Evolutionary conservation across 2,113 vertebrate species (phyloP).

Genomic region (Pao palembangensis): DNA sequence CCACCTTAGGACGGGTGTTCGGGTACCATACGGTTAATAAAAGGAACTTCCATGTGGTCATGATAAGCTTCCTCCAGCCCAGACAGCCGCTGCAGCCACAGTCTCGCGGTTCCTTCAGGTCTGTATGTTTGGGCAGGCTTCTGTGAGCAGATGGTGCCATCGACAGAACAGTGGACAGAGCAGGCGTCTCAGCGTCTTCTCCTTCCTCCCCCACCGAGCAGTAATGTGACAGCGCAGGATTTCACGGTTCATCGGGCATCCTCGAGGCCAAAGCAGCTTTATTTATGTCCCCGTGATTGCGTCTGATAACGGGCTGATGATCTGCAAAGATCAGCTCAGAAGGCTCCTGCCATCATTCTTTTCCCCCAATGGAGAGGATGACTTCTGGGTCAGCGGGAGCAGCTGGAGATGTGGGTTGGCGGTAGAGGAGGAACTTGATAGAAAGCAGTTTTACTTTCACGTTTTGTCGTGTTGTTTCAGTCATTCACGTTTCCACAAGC

Average conservation of each 20-base stretch:
- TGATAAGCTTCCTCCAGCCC: constrained; percentile 9
- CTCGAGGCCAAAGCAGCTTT: constrained; percentile 51
- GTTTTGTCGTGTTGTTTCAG: not conserved
- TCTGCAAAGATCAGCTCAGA: constrained; percentile 15
- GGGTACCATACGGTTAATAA: constrained; percentile 16
- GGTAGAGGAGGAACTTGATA: not conserved
- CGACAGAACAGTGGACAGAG: constrained; percentile 10
- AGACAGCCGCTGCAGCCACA: no score
- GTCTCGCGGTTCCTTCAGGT: no score
- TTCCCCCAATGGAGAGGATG: not conserved
- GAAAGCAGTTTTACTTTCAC: not conserved
- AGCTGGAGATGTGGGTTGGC: not conserved
- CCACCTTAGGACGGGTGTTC: constrained; percentile 10
- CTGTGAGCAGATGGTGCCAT: constrained; percentile 25
- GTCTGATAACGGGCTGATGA: constrained; percentile 28
- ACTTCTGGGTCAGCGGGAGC: constrained; percentile 5
- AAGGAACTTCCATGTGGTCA: constrained; percentile 22
- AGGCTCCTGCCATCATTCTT: not conserved
- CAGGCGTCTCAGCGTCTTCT: constrained; percentile 19
- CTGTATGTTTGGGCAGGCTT: not conserved
- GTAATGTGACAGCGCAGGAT: constrained; percentile 62
- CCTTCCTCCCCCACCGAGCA: constrained; percentile 45
- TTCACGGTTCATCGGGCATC: constrained; percentile 53
- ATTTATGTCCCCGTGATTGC: constrained; percentile 56
- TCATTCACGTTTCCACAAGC: not conserved